phyloP scores from a whole-genome alignment of 2,797 vertebrate genomes.

The Channallabes apus region DNA sequence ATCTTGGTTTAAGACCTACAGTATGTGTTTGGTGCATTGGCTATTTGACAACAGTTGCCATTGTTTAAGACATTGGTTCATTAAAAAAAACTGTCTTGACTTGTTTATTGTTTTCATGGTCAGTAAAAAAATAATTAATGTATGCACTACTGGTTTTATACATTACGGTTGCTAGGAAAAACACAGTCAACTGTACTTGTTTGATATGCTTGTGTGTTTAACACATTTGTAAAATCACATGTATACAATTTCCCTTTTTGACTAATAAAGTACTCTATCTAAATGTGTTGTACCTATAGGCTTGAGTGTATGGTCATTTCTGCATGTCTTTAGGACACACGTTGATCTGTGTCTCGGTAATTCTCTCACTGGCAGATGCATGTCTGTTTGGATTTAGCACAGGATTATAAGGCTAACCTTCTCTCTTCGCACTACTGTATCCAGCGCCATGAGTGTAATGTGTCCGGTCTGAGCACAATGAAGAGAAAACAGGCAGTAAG shows the following conservation, averaged over 20 bases:
- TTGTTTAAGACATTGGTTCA: not conserved
- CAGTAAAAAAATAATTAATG: too few species aligned
- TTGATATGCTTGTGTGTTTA: not conserved
- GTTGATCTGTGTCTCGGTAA: constrained; percentile 48
- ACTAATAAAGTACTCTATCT: too few species aligned
- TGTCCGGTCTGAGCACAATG: constrained; percentile 45
- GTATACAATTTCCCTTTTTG: too few species aligned
- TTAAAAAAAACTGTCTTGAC: not conserved
- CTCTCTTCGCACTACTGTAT: constrained; percentile 16
- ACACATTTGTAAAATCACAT: not conserved
- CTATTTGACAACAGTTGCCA: not conserved
- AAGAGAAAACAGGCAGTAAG: constrained; percentile 52
- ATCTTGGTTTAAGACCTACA: not conserved
- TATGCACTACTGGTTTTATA: not conserved
- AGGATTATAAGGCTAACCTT: constrained; percentile 53
- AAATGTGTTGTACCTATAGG: not conserved
- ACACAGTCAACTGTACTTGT: not conserved
- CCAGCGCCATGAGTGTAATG: constrained; percentile 10
- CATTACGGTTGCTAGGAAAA: not conserved
- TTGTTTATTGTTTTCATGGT: not conserved
- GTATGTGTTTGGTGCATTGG: not conserved
- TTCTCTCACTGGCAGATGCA: constrained; percentile 55
- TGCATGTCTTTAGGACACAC: constrained; percentile 32
- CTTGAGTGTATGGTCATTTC: constrained; percentile 18
- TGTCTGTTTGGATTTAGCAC: constrained; percentile 49